Evolutionary conservation across 2,888 invertebrate genomes (phyloP).

Genomic region (Plebejus melissa): DNA sequence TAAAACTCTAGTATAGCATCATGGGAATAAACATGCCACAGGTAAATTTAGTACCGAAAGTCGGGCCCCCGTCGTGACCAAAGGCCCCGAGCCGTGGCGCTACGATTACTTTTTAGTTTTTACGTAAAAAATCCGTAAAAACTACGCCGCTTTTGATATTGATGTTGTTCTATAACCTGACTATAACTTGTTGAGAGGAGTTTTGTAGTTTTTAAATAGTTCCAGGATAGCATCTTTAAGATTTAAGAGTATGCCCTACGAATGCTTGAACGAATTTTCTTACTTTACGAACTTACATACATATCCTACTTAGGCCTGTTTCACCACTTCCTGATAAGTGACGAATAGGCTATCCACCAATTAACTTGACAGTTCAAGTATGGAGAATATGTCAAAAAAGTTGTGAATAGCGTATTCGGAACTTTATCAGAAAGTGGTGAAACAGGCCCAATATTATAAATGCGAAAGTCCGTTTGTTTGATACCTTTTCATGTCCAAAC

Average conservation of each 20-base stretch:
- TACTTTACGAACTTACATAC: too few relatives aligned
- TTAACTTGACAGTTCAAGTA: too few relatives aligned
- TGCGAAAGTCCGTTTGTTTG: too few relatives aligned
- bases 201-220: background rate
- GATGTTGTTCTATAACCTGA: background rate
- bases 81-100: slow-evolving; percentile 69
- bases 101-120: slow-evolving; percentile 40
- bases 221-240: background rate
- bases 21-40: slow-evolving; percentile 76
- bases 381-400: too few relatives aligned
- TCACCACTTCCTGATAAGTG: too few relatives aligned
- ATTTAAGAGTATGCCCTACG: background rate
- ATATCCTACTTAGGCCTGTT: too few relatives aligned
- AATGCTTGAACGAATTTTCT: too few relatives aligned
- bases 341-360: too few relatives aligned
- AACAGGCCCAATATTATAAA: too few relatives aligned
- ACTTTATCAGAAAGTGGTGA: too few relatives aligned
- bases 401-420: too few relatives aligned
- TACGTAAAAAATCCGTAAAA: slow-evolving; percentile 29
- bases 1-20: slow-evolving; percentile 62
- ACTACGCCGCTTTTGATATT: slow-evolving; percentile 33
- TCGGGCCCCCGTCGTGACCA: slow-evolving; percentile 60
- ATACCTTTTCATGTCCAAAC: too few relatives aligned
- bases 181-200: background rate
- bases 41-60: slow-evolving; percentile 66